These are phyloP conservation scores for Lithophane semibrunnea DNA, from an alignment of 2,888 invertebrate genomes.

Conservation along the genomic window DNA sequence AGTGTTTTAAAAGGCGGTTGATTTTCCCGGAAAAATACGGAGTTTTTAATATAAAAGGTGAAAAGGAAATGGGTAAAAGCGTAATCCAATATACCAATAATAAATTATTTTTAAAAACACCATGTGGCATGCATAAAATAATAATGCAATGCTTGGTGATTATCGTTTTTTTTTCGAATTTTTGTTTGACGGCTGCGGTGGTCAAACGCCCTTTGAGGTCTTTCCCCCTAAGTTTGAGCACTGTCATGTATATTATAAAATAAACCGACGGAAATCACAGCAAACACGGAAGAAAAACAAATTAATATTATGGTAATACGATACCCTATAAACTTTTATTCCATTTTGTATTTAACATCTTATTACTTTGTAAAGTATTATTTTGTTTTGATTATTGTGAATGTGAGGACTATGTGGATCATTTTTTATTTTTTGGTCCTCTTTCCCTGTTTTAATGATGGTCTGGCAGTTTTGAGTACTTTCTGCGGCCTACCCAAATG, in stretches of 20 bases:
- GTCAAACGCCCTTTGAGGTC: background rate
- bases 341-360: conserved; percentile 8
- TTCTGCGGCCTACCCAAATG: no score
- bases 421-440: no score
- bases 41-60: background rate
- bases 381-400: no score
- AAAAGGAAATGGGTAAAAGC: background rate
- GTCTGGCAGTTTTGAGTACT: no score
- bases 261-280: background rate
- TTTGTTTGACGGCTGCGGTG: no score
- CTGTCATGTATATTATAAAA: background rate
- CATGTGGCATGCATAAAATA: background rate
- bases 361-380: no score
- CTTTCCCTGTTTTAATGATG: no score
- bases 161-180: background rate
- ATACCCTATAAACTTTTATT: background rate
- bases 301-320: background rate
- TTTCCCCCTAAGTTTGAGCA: background rate
- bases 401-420: no score
- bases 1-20: background rate
- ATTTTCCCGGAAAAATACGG: background rate
- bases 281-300: background rate
- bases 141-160: background rate
- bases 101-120: background rate
- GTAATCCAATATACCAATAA: background rate